These are phyloP conservation scores for Leptothorax acervorum DNA, from an alignment of 2,888 invertebrate genomes.

Conservation along the genomic window DNA sequence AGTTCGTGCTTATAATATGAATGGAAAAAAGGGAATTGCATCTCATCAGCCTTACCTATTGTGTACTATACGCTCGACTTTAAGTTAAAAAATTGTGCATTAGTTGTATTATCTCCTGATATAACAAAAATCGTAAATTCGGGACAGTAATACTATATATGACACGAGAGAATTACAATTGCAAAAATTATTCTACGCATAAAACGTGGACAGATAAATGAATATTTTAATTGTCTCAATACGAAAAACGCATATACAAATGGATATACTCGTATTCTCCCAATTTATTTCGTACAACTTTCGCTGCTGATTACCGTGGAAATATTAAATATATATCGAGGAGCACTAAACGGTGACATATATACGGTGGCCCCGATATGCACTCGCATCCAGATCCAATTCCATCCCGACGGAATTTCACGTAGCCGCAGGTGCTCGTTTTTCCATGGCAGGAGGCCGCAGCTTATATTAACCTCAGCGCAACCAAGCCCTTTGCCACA, in stretches of 20 bases:
- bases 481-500: slow-evolving; percentile 49
- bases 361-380: background rate
- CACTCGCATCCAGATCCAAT: slow-evolving; percentile 43
- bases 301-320: background rate
- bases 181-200: background rate
- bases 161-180: background rate
- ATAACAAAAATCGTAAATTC: background rate
- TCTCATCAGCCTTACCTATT: background rate
- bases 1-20: background rate
- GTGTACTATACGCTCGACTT: background rate
- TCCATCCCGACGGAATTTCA: slow-evolving; percentile 49
- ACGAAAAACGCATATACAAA: background rate
- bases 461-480: slow-evolving; percentile 68
- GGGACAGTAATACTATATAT: background rate
- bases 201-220: background rate
- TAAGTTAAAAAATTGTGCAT: background rate
- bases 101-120: background rate
- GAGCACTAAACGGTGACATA: background rate
- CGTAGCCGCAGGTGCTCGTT: slow-evolving; percentile 71
- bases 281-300: background rate
- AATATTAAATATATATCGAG: slow-evolving; percentile 31
- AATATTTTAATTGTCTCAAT: background rate
- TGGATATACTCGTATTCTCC: background rate
- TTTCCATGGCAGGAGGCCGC: slow-evolving; percentile 59
- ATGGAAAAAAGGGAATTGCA: background rate